These are phyloP conservation scores for Augochlora pura DNA, from an alignment of 1,140 invertebrate genomes.

Conservation along the genomic window DNA sequence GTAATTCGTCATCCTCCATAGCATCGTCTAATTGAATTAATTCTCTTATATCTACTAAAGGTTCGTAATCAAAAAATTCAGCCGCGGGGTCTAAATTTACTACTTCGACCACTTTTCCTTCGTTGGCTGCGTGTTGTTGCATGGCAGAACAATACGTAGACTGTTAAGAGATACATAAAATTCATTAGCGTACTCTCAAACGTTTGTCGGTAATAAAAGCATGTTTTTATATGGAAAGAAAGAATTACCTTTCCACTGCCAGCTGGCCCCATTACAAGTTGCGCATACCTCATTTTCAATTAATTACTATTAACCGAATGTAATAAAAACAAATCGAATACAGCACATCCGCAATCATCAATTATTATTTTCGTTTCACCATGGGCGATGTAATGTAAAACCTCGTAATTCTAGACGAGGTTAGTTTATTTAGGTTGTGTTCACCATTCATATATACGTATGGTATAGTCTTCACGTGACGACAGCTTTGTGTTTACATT, in stretches of 20 bases:
- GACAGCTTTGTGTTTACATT: too few relatives aligned
- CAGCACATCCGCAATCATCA: neutral
- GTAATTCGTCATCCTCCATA: constrained; percentile 97
- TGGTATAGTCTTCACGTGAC: too few relatives aligned
- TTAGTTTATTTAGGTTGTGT: constrained; percentile 3
- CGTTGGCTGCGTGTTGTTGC: constrained; percentile 89
- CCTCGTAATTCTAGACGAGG: neutral
- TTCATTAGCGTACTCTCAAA: constrained; percentile 17
- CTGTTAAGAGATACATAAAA: constrained; percentile 75
- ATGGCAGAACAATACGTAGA: constrained; percentile 97
- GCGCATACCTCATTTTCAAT: constrained; percentile 92
- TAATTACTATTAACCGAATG: neutral
- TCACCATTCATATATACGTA: neutral
- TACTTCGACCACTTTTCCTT: constrained; percentile 89
- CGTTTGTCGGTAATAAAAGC: neutral
- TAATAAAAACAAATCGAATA: neutral
- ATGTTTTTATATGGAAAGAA: neutral
- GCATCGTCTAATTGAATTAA: constrained; percentile 97
- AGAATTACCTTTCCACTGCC: constrained; percentile 93
- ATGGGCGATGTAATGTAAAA: neutral
- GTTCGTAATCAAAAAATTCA: constrained; percentile 96
- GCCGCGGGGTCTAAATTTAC: constrained; percentile 99
- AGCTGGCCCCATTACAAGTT: constrained; percentile 96
- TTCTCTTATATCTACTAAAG: constrained; percentile 94
- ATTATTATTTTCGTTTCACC: neutral